A percentile compares a stretch with the other conserved stretches of the same genome.
These are phyloP conservation scores for Acleris holmiana DNA, from an alignment of 2,888 invertebrate species.

Conservation along the genomic window DNA sequence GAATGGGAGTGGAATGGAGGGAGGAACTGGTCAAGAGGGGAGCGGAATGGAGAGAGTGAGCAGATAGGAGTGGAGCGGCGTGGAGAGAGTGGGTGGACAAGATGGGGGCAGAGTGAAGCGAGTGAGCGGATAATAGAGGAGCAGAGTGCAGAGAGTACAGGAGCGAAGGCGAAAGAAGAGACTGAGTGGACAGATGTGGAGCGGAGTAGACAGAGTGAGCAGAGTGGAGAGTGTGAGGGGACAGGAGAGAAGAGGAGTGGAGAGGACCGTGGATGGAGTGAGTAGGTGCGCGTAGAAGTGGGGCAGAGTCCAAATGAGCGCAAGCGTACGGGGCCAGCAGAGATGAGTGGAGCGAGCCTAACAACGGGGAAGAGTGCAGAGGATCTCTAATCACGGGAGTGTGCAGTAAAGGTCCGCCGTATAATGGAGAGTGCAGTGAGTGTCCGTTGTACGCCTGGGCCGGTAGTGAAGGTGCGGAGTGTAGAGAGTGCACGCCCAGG, in stretches of 20 bases:
- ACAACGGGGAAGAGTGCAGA: constrained; percentile 23
- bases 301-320: constrained; percentile 37
- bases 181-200: not conserved
- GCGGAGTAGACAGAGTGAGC: constrained; percentile 19
- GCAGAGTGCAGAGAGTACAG: constrained; percentile 27
- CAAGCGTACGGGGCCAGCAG: constrained; percentile 20
- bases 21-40: no score
- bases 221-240: constrained; percentile 21
- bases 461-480: constrained; percentile 27
- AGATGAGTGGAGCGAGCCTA: constrained; percentile 24
- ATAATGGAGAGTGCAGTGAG: constrained; percentile 34
- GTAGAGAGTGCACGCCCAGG: constrained; percentile 38
- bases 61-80: no score
- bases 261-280: constrained; percentile 26
- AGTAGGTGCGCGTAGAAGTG: constrained; percentile 36
- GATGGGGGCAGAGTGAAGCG: no score
- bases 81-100: no score
- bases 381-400: constrained; percentile 36
- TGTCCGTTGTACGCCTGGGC: not conserved
- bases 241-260: constrained; percentile 22
- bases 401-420: constrained; percentile 32
- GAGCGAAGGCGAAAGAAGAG: constrained; percentile 28
- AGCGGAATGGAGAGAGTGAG: no score
- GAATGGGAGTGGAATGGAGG: no score
- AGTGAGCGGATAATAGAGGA: constrained; percentile 16